Conservation (phyloP, 1,140 invertebrate genomes). For the Cataglyphis hispanica region DNA sequence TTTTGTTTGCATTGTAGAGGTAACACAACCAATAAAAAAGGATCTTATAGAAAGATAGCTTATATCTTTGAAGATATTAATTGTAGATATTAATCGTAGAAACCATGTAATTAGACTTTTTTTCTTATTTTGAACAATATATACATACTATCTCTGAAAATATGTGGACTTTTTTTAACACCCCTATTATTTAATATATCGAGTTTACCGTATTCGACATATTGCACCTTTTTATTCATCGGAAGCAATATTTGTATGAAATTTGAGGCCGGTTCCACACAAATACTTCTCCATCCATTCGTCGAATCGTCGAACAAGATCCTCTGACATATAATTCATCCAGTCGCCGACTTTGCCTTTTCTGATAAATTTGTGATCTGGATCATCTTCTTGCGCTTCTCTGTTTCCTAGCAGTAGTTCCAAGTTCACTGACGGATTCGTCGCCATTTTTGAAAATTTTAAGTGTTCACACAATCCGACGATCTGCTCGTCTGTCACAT, state of each 20-base stretch:
- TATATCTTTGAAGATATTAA: too few relatives aligned
- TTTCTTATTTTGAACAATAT: too few relatives aligned
- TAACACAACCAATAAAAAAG: too few relatives aligned
- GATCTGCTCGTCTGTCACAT: conserved; percentile 89
- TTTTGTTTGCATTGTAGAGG: too few relatives aligned
- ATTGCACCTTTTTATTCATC: conserved; percentile 41
- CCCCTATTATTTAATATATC: too few relatives aligned
- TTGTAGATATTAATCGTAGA: too few relatives aligned
- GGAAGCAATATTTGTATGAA: conserved; percentile 81
- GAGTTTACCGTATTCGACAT: too few relatives aligned
- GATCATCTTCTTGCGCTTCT: conserved; percentile 85
- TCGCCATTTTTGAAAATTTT: conserved; percentile 93
- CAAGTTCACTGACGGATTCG: conserved; percentile 92
- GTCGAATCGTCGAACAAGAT: conserved; percentile 91
- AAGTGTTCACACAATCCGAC: conserved; percentile 91
- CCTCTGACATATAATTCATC: conserved; percentile 92
- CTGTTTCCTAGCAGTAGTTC: conserved; percentile 88
- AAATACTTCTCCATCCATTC: conserved; percentile 91
- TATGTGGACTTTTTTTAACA: too few relatives aligned
- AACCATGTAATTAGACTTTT: too few relatives aligned
- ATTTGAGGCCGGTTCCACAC: conserved; percentile 88
- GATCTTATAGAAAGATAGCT: too few relatives aligned
- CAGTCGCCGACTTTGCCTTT: conserved; percentile 95
- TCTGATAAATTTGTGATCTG: conserved; percentile 90
- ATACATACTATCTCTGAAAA: too few relatives aligned